A percentile compares a stretch with the other conserved stretches of the same genome.
phyloP scores from a whole-genome alignment of 2,113 vertebrate species.

The Cavia aperea region DNA sequence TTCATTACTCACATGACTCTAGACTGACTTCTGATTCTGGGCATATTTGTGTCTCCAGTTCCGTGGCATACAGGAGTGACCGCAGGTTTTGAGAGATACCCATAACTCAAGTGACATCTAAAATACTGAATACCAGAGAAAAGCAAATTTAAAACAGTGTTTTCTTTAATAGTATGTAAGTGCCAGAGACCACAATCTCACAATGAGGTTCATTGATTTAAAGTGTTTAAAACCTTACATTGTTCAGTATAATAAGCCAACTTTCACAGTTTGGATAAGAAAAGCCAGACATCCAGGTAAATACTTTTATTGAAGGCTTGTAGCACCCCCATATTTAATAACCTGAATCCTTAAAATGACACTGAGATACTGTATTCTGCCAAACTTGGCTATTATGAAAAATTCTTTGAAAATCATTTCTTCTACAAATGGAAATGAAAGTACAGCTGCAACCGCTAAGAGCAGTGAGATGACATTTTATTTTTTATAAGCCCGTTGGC shows the following conservation, averaged over 20 bases:
- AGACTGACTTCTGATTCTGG: background rate
- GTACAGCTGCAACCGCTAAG: conserved; percentile 55
- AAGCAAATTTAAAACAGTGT: background rate
- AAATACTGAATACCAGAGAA: background rate
- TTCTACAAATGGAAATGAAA: conserved; percentile 56
- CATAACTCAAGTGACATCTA: background rate
- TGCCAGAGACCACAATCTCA: background rate
- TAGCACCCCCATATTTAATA: background rate
- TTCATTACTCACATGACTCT: background rate
- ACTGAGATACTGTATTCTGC: conserved; percentile 31
- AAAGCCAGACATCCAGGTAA: background rate
- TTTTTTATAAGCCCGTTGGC: conserved; percentile 61
- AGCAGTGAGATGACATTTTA: conserved; percentile 54
- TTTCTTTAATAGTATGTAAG: background rate
- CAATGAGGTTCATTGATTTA: background rate
- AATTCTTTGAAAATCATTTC: conserved; percentile 56
- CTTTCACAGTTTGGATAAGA: conserved; percentile 3
- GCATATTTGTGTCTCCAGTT: background rate
- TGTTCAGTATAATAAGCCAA: background rate
- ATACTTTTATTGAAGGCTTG: conserved; percentile 11
- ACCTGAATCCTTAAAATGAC: conserved; percentile 14
- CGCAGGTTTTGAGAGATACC: background rate
- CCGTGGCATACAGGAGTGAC: background rate
- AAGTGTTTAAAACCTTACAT: background rate
- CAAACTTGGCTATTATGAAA: conserved; percentile 47